Base-by-base conservation (phyloP, 2,888 invertebrate genomes). In the Lamproptera curius region DNA sequence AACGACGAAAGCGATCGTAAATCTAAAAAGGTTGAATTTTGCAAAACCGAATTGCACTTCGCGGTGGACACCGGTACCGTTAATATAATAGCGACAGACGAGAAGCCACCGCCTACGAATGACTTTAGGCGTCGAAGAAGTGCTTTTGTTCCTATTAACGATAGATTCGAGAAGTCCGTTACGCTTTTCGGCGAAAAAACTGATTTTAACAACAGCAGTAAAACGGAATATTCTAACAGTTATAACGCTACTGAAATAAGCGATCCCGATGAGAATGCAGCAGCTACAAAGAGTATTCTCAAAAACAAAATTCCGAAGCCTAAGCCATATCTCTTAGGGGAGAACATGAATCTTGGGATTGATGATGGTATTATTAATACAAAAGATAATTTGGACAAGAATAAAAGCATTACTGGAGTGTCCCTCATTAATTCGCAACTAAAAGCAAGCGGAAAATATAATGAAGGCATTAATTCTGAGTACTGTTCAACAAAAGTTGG, bases 21-120 rank as follows among this genome's bases (percentile, higher is more conserved):
- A 67, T 82, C 89, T 1, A 94, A 95, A 70, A 94, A 91, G 75
- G 95, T 96, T 0, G 95, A 93, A 63, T 96, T 96, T 74, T 94
- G 95, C 68, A 95, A 95, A 82, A 95, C 95, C 0, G 96, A 96
- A 81, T 91, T 96, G 16, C 96, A 96, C 73, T 95, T 95, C 70
- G 93, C 95, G 0, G 93, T 94, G 11, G 95, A 95, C 68, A 93
- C 95, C 1, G 96, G 96, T 0, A 91, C 92, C 61, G 94, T 96
- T 0, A 95, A 95, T 67, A 95, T 96, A 50, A 95, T 96, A 23
- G 95, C 95, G 67, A 95, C 95, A 0, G 95, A 95, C 73, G 94
- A 93, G 54, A 95, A 96, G 71, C 95, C 95, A 36, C 95, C 95
- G 8, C 94, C 95, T 3, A 93, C 94, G 0, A 93, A 93, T 67